Evolutionary conservation across 1,140 invertebrate genomes (phyloP), one percentile per base, ranked within the genome.

Genomic region (Stegodyphus dumicola): DNA sequence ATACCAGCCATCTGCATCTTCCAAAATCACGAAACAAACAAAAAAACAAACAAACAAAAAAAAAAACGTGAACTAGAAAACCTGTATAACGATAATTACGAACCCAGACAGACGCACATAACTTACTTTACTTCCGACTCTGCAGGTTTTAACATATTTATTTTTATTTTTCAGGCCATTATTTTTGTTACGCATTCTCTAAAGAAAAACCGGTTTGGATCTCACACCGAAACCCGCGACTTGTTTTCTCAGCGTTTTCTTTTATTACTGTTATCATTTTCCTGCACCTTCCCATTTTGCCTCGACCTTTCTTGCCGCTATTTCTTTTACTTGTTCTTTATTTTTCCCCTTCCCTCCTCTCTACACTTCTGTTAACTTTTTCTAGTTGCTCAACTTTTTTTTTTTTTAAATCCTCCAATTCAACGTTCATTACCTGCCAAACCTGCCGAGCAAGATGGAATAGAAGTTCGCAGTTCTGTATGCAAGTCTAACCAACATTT

Each of bases 231-330:
- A 33, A 60, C 7, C 48, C 13, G 7, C 69, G 33, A 71, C 69
- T 33, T 71, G 33, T 49, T 71, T 71, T 51, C 33, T 33, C 71
- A 54, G 64, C 66, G 17, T 60, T 74, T 83, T 67, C 15, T 83
- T 83, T 83, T 83, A 83, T 83, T 74, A 75, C 70, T 80, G 77
- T 75, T 75, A 75, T 74, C 80, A 83, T 75, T 83, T 66, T 71
- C 15, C 17, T 65, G 70, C 71, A 75, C 56, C 64, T 75, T 75
- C 80, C 80, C 71, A 83, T 75, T 83, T 56, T 18, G 15, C 53
- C 73, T 75, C 73, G 73, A 75, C 73, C 73, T 75, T 77, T 77
- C 76, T n/a, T 49, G 17, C 33, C 51, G 7, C 56, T 4, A 10
- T 60, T 60, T 60, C 5, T 15, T 49, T 71, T 71, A 15, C 5